These are phyloP conservation scores for human DNA, from an alignment of 2,113 vertebrate genomes.

Conservation along the genomic window DNA sequence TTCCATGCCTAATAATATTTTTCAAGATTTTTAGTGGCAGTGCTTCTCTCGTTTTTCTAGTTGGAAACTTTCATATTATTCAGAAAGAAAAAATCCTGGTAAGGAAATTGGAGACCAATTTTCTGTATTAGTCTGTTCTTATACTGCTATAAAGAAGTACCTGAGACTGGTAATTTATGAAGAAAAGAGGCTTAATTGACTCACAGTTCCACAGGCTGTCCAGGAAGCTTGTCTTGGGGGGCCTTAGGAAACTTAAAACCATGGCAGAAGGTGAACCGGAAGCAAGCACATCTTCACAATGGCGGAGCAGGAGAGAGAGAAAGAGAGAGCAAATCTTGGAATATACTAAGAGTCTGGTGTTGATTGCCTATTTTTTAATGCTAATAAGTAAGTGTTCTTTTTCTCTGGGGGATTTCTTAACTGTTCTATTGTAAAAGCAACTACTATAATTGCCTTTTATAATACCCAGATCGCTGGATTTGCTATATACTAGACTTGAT, in stretches of 20 bases:
- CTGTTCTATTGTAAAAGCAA: slow-evolving; percentile 7
- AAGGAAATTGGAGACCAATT: neutral
- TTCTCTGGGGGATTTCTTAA: neutral
- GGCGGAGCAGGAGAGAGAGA: too few species aligned
- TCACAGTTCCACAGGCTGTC: too few species aligned
- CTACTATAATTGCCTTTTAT: neutral
- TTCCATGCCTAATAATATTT: neutral
- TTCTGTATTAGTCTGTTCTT: too few species aligned
- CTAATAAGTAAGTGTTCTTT: neutral
- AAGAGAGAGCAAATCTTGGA: neutral
- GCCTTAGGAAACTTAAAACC: too few species aligned
- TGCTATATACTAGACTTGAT: neutral
- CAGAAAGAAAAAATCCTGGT: slow-evolving; percentile 13
- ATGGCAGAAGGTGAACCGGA: too few species aligned
- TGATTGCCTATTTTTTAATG: neutral
- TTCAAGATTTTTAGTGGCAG: neutral
- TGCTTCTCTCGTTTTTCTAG: neutral
- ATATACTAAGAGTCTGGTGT: neutral
- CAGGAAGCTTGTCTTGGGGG: too few species aligned
- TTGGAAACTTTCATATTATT: slow-evolving; percentile 24
- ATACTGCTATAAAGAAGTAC: neutral
- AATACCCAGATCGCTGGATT: neutral
- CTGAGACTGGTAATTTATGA: too few species aligned
- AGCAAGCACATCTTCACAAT: too few species aligned
- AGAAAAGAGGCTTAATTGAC: too few species aligned